Conservation (phyloP, 2,113 vertebrate genomes). For the Gobio gobio region DNA sequence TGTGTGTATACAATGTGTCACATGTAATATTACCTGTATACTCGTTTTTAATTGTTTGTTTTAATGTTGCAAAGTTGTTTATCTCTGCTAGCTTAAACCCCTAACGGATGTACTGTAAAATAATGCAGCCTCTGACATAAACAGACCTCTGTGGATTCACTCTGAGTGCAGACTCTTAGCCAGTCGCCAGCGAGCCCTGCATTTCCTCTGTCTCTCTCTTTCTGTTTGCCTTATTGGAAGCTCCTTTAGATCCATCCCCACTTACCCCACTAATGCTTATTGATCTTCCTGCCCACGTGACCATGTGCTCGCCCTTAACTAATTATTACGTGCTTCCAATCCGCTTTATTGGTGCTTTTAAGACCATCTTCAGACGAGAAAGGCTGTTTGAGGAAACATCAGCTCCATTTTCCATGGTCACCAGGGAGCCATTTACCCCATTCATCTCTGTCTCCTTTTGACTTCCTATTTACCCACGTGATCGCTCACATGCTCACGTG, state of each 20-base stretch:
- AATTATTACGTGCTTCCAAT: constrained; percentile 78
- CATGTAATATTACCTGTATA: background rate
- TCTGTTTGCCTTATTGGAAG: constrained; percentile 54
- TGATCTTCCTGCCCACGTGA: constrained; percentile 65
- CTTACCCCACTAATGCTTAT: constrained; percentile 76
- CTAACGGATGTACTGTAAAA: background rate
- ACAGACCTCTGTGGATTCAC: constrained; percentile 8
- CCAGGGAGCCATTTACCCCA: constrained; percentile 51
- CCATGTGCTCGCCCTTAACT: constrained; percentile 65
- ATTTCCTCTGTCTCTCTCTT: constrained; percentile 17
- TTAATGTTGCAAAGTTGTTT: background rate
- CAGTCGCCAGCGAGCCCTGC: constrained; percentile 7
- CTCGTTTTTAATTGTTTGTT: background rate
- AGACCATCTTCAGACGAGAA: constrained; percentile 62
- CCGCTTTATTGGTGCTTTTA: constrained; percentile 75
- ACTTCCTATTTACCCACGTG: constrained; percentile 30
- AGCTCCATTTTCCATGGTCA: constrained; percentile 61
- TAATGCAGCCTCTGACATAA: constrained; percentile 1
- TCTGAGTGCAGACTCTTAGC: constrained; percentile 27
- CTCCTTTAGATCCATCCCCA: constrained; percentile 58
- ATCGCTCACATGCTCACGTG: background rate
- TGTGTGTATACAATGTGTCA: too few relatives aligned
- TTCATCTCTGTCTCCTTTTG: constrained; percentile 43
- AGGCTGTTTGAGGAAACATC: constrained; percentile 58
- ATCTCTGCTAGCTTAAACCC: background rate